A percentile compares a stretch with the other conserved stretches of the same genome.
phyloP scores from a whole-genome alignment of 2,888 invertebrate species.

The Clanis bilineata region DNA sequence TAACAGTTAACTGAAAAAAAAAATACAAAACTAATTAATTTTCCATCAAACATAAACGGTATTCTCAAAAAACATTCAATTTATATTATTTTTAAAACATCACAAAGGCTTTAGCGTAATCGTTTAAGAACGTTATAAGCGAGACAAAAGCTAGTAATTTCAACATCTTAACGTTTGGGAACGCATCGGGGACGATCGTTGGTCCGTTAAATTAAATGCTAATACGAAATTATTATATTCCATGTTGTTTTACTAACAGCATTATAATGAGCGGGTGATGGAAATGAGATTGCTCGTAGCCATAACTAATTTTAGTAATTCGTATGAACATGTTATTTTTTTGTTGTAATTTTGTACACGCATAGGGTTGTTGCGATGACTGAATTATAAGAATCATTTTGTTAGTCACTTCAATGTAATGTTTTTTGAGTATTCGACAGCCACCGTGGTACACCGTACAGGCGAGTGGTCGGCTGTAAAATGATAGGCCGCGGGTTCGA shows the following conservation, averaged over 20 bases:
- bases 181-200: constrained; percentile 58
- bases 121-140: constrained; percentile 30
- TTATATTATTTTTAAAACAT: neutral
- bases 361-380: constrained; percentile 20
- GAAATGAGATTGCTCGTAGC: constrained; percentile 73
- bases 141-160: constrained; percentile 50
- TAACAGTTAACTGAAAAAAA: neutral
- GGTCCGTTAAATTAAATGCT: constrained; percentile 79
- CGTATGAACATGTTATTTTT: constrained; percentile 48
- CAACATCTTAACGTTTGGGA: constrained; percentile 53
- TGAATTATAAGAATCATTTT: neutral
- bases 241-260: constrained; percentile 71
- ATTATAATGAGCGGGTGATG: constrained; percentile 67
- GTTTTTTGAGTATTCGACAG: too few species aligned
- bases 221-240: constrained; percentile 75
- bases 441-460: too few species aligned
- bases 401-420: neutral
- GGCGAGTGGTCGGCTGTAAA: too few species aligned
- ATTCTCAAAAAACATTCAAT: neutral
- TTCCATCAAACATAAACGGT: neutral
- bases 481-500: too few species aligned
- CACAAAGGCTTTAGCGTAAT: constrained; percentile 28
- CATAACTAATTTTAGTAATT: constrained; percentile 65
- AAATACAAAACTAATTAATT: neutral
- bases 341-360: constrained; percentile 48